Percentiles rank a stretch among this genome's conserved stretches.
Conservation (phyloP, 2,113 vertebrate genomes). For the Mionectes macconnelli region DNA sequence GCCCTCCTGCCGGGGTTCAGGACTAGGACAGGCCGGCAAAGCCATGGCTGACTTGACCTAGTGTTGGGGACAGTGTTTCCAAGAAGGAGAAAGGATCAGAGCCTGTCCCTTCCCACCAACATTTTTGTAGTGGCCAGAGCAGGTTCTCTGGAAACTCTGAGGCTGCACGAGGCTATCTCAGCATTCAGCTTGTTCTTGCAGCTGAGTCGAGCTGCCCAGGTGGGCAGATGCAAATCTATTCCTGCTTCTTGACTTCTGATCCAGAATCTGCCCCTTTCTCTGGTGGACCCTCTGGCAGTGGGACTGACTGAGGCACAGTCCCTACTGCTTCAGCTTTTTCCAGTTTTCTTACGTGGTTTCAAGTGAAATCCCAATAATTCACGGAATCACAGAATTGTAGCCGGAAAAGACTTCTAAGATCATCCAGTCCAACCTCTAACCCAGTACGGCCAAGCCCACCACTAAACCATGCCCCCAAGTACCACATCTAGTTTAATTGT, state of each 20-base stretch:
- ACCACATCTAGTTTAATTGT: neutral
- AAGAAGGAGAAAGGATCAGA: neutral
- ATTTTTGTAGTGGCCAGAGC: neutral
- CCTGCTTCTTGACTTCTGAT: neutral
- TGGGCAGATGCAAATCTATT: neutral
- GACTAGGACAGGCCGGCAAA: neutral
- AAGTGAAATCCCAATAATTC: neutral
- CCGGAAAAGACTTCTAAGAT: neutral
- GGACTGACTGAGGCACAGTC: neutral
- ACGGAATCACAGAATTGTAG: neutral
- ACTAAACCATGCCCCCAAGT: neutral
- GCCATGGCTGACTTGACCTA: neutral
- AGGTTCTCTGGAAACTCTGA: neutral
- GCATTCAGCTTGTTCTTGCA: neutral
- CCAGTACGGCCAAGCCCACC: neutral
- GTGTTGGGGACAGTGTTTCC: rapidly evolving
- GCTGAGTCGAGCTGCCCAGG: neutral
- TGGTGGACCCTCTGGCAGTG: neutral
- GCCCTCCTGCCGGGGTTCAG: neutral
- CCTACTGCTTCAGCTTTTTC: neutral
- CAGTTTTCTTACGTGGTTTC: neutral
- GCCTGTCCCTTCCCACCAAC: neutral
- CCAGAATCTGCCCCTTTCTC: neutral
- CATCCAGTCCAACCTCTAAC: neutral
- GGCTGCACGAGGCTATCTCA: neutral